Percentiles rank a stretch among this genome's conserved stretches.
Conservation (phyloP, 2,797 vertebrate genomes). For the Liparis tanakae region DNA sequence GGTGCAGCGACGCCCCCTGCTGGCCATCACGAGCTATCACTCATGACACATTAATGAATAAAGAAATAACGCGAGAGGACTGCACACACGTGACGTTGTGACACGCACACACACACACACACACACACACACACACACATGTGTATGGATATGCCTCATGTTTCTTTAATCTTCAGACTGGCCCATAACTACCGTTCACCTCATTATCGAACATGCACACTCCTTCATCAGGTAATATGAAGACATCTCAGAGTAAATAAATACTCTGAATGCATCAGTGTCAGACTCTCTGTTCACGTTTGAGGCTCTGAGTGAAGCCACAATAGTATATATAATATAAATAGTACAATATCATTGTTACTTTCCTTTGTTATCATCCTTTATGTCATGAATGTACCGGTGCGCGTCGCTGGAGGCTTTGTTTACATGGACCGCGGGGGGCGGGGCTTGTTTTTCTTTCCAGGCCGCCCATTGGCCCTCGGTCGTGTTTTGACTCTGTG, state of each 20-base stretch:
- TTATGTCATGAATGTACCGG: not conserved
- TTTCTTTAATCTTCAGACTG: too few relatives aligned
- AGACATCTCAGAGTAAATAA: too few relatives aligned
- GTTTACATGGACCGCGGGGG: slow-evolving; percentile 44
- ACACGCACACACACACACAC: not conserved
- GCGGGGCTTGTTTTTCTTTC: slow-evolving; percentile 33
- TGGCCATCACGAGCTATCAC: slow-evolving; percentile 37
- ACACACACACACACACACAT: too few relatives aligned
- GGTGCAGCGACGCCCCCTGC: slow-evolving; percentile 60
- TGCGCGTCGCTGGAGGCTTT: not conserved
- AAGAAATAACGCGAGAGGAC: not conserved
- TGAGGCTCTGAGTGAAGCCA: not conserved
- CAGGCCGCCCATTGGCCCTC: slow-evolving; percentile 55
- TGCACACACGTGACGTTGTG: too few relatives aligned
- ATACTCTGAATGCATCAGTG: too few relatives aligned
- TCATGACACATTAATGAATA: not conserved
- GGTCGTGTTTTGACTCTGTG: not conserved
- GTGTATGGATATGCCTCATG: too few relatives aligned
- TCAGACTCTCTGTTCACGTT: too few relatives aligned
- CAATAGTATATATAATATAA: too few relatives aligned
- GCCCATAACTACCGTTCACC: too few relatives aligned
- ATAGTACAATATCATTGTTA: not conserved
- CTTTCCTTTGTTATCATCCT: not conserved
- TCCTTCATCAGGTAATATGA: too few relatives aligned
- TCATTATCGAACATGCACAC: too few relatives aligned